Base-by-base conservation (phyloP, 2,888 invertebrate species). In the Teleogryllus oceanicus region DNA sequence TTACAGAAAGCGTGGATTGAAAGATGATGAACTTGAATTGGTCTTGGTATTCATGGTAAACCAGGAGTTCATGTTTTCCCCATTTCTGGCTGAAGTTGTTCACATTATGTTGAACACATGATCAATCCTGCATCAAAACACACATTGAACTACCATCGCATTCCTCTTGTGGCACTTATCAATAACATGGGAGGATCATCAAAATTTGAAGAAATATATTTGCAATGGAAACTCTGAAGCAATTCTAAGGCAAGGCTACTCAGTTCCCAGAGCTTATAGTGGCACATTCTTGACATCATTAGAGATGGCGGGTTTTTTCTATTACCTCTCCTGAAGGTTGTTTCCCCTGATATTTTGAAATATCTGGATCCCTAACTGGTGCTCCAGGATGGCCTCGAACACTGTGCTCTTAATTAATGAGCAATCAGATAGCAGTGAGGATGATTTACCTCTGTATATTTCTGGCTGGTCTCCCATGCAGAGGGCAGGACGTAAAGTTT, bases 131-230 rank as follows among this genome's bases (percentile, higher is more conserved):
- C 18, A 13, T 77, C 18, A 75, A 74, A 37, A 78, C 78, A 10
- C 37, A 74, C 18, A 37, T 37, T 8, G 18, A 18, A 49, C 16
- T 18, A 49, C 24, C 75, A 75, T 75, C 18, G 50, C 81, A 24
- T 13, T 18, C 74, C 74, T 50, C 50, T 94, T 1, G 92, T 91
- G 0, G 88, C 93, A 11, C 88, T 95, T 83, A 86, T 96, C 4
- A 95, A 95, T 87, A 96, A 96, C 86, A 88, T 94, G 79, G 95
- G 96, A 49, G 91, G 91, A 2, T 89, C 93, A 0, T 92, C 94
- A 0, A 90, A 92, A 81, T 85, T 95, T 80, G 96, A 96, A 85
- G 91, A 94, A 87, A 86, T 80, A 85, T 89, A 20, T 84, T 89
- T 12, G 86, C 87, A 21, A 86, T 85, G 74, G 89, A 90, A 83